phyloP scores from a whole-genome alignment of 1,140 invertebrate genomes.

The Wiebesia pumilae region DNA sequence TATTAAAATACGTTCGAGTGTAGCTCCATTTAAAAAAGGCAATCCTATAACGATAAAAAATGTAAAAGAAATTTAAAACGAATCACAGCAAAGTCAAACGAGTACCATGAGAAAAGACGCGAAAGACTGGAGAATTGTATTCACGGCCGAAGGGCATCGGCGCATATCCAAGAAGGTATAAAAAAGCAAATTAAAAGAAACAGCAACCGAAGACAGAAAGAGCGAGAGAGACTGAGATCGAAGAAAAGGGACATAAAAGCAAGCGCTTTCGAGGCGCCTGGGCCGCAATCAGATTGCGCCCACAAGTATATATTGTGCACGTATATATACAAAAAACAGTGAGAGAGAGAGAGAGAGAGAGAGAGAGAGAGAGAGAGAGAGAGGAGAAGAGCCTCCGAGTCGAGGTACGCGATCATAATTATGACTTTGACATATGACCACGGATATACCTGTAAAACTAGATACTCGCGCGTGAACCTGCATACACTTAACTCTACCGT shows the following conservation, averaged over 20 bases:
- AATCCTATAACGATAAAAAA: background rate
- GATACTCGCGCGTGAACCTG: background rate
- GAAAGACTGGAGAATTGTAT: conserved; percentile 13
- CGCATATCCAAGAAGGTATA: conserved; percentile 44
- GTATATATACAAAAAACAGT: background rate
- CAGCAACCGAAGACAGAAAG: conserved; percentile 9
- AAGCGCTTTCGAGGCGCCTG: conserved; percentile 39
- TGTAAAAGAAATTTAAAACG: conserved; percentile 11
- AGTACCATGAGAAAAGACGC: conserved; percentile 39
- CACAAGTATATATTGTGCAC: background rate
- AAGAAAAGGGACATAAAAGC: conserved; percentile 41
- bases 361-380: background rate
- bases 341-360: background rate
- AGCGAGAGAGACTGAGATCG: conserved; percentile 40
- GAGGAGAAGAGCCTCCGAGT: background rate
- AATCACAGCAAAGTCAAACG: conserved; percentile 10
- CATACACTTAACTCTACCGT: background rate
- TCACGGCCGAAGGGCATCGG: conserved; percentile 21
- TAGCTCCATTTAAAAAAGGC: background rate
- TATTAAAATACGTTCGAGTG: background rate
- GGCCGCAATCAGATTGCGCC: conserved; percentile 24
- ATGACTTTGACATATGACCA: conserved; percentile 48
- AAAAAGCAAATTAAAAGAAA: conserved; percentile 51
- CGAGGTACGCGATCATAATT: conserved; percentile 42
- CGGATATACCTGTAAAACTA: conserved; percentile 28